phyloP scores from a whole-genome alignment of 2,888 invertebrate genomes.

The Torymus tubicola region DNA sequence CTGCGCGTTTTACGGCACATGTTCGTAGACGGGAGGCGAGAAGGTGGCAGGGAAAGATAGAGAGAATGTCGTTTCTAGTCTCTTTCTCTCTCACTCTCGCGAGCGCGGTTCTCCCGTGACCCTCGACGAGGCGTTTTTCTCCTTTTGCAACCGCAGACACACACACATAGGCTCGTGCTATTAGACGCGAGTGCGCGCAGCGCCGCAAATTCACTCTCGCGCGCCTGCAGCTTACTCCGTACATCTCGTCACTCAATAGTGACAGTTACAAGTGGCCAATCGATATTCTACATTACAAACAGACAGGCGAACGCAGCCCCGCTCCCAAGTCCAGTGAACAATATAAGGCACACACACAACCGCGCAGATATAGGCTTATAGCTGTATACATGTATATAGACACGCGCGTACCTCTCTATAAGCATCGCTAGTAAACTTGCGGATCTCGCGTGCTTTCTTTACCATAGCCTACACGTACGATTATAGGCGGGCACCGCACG shows the following conservation, averaged over 20 bases:
- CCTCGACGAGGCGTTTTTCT: constrained; percentile 42
- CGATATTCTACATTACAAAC: constrained; percentile 34
- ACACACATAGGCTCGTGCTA: background rate
- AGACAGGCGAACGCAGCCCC: constrained; percentile 9
- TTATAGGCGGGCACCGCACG: background rate
- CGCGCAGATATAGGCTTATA: background rate
- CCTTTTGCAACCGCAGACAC: constrained; percentile 35
- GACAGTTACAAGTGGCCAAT: constrained; percentile 43
- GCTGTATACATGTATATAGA: background rate
- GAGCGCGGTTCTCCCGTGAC: constrained; percentile 40
- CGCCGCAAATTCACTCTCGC: background rate
- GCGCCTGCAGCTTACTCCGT: background rate
- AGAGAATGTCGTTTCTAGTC: constrained; percentile 47
- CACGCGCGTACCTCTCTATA: background rate
- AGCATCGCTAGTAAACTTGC: background rate
- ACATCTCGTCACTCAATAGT: constrained; percentile 36
- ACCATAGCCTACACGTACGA: background rate
- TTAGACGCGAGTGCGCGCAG: background rate
- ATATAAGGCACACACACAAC: background rate
- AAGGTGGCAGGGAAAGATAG: constrained; percentile 11
- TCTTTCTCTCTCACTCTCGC: background rate
- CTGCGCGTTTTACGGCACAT: background rate
- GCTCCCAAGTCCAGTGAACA: background rate
- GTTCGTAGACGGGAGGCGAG: background rate
- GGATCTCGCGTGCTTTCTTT: background rate